Base-by-base conservation (phyloP, 35 echinoderm and acorn worm genomes). In the Heliocidaris erythrogramma region DNA sequence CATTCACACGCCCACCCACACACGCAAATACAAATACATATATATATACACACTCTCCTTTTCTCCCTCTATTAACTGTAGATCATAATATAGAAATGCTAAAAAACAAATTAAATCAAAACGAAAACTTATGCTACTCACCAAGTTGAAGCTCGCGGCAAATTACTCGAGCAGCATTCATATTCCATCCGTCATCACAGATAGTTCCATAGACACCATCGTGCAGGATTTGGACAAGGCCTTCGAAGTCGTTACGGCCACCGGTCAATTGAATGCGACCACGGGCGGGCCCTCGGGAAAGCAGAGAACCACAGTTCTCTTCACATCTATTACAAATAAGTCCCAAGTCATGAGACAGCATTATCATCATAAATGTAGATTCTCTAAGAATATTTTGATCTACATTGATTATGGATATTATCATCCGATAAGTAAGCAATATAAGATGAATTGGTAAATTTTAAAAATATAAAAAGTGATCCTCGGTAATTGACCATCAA, bases 81-180 rank as follows among this genome's bases (percentile, higher is more conserved):
- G 35, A 42, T n/a, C 35, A 42, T 42, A 42, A 42, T 3, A 42
- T 42, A 42, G 35, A 42, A 42, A 42, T 42, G 3, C 35, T 3
- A 42, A 42, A 42, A 12, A 14, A 56, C 52, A 56, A 13, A 11
- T 2, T 56, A 56, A 56, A 56, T 10, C 10, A 56, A 56, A 42
- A 42, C 35, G 35, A 3, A 42, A 42, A 42, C 35, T 42, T 14
- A 13, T 56, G 52, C 11, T 56, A 78, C 65, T 27, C 69, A 97
- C 98, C 98, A 53, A 99, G 84, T 90, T 99, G 97, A 27, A 99
- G 92, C 92, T 99, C 98, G 35, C 93, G 59, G 69, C 98, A 99
- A 14, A 99, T 95, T 8, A 99, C 97, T 9, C 91, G 48, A 30
- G 98, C 96, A 69, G 94, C 95, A 13, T 95, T 61, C 29, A 97